Percentiles rank a stretch among this genome's conserved stretches.
Conservation (phyloP, 2,113 vertebrate species). For the Ammospiza nelsoni region DNA sequence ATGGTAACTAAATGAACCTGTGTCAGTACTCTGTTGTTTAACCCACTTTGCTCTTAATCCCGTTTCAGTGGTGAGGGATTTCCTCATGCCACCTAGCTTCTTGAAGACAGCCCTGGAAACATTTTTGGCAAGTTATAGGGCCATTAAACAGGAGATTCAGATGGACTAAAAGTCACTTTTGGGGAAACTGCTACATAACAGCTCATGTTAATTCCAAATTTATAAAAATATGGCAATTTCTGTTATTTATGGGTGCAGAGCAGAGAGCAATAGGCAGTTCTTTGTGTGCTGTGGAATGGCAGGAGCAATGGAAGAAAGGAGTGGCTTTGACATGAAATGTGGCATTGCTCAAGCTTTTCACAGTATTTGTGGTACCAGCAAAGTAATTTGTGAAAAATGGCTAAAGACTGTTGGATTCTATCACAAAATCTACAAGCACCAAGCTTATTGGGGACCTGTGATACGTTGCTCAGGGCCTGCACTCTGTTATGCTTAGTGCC, state of each 20-base stretch:
- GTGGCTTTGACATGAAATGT: slow-evolving; percentile 45
- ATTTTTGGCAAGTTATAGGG: background rate
- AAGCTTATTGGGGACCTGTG: slow-evolving; percentile 10
- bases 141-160: slow-evolving; percentile 14
- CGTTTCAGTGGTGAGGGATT: background rate
- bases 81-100: background rate
- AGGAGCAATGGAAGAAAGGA: background rate
- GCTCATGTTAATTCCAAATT: slow-evolving; percentile 20
- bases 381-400: slow-evolving; percentile 53
- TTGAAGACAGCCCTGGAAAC: background rate
- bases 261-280: slow-evolving; percentile 62
- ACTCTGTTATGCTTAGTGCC: slow-evolving; percentile 17
- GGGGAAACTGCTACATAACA: background rate
- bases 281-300: slow-evolving; percentile 54
- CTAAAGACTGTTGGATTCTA: slow-evolving; percentile 42
- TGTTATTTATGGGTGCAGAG: slow-evolving; percentile 55
- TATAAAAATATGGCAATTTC: slow-evolving; percentile 51
- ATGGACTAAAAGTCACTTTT: slow-evolving; percentile 9
- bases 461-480: slow-evolving; percentile 34
- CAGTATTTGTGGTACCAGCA: background rate
- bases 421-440: slow-evolving; percentile 42
- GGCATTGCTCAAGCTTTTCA: slow-evolving; percentile 36
- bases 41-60: slow-evolving; percentile 60
- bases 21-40: slow-evolving; percentile 22
- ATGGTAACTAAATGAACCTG: slow-evolving; percentile 67